Evolutionary conservation across 2,113 vertebrate species (phyloP).

Genomic region (Anas platyrhynchos): DNA sequence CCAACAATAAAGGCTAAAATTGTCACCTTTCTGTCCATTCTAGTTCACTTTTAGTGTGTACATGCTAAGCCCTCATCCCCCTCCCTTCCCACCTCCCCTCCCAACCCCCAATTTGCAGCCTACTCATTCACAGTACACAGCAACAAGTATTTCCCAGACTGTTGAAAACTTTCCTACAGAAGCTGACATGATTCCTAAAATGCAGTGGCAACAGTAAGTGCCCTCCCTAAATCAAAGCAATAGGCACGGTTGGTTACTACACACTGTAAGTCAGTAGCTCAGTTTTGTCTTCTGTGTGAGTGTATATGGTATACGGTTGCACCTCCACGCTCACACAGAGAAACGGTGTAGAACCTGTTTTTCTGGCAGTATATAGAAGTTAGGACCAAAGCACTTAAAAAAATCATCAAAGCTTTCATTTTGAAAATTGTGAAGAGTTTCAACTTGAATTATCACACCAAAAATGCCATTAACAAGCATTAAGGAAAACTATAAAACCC

Average conservation of each 20-base stretch:
- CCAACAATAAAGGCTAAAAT: slow-evolving; percentile 65
- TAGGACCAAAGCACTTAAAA: slow-evolving; percentile 72
- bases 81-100: slow-evolving; percentile 29
- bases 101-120: slow-evolving; percentile 27
- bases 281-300: slow-evolving; percentile 70
- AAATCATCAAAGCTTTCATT: slow-evolving; percentile 71
- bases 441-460: slow-evolving; percentile 41
- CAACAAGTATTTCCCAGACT: slow-evolving; percentile 30
- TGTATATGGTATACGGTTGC: slow-evolving; percentile 19
- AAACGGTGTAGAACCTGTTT: slow-evolving; percentile 66
- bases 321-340: slow-evolving; percentile 52
- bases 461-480: slow-evolving; percentile 54
- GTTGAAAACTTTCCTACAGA: slow-evolving; percentile 53
- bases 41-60: slow-evolving; percentile 39
- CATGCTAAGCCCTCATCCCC: not conserved
- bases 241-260: slow-evolving; percentile 83
- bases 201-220: slow-evolving; percentile 72
- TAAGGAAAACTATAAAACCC: slow-evolving; percentile 53
- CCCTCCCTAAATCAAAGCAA: slow-evolving; percentile 73
- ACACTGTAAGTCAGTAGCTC: slow-evolving; percentile 71
- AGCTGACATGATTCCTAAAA: slow-evolving; percentile 63
- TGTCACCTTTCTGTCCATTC: slow-evolving; percentile 55
- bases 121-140: slow-evolving; percentile 51
- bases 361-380: slow-evolving; percentile 78
- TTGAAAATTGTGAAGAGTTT: slow-evolving; percentile 66